Evolutionary conservation across 2,797 vertebrate species (phyloP).

Genomic region (Periparus ater): DNA sequence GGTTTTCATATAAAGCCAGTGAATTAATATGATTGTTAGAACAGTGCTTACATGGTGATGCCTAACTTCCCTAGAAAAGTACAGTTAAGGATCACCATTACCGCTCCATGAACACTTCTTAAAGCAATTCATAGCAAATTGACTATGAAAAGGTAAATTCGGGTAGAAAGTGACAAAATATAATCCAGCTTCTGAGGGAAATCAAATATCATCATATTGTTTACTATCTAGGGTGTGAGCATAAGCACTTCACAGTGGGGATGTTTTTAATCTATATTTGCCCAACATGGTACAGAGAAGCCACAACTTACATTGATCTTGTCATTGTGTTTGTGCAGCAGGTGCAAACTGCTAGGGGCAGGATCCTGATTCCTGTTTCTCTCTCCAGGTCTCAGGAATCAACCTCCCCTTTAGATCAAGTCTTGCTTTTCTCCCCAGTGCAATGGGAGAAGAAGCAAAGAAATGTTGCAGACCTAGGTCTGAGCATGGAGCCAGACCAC

Average conservation of each 20-base stretch:
- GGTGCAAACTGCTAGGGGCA: not conserved
- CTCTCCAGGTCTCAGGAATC: not conserved
- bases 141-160: not conserved
- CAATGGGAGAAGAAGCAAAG: not conserved
- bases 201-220: not conserved
- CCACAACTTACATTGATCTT: constrained; percentile 31
- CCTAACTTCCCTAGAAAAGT: not conserved
- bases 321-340: constrained; percentile 7
- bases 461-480: not conserved
- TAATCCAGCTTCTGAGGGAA: not conserved
- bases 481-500: not conserved
- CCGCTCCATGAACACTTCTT: not conserved
- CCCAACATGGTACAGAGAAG: not conserved
- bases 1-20: constrained; percentile 62
- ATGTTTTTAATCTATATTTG: constrained; percentile 30
- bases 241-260: not conserved
- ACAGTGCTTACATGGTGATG: not conserved
- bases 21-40: constrained; percentile 61
- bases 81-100: not conserved
- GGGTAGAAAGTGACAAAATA: not conserved
- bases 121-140: not conserved
- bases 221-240: not conserved
- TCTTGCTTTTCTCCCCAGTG: not conserved
- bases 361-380: not conserved
- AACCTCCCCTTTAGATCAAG: not conserved